These are phyloP conservation scores for Nibea coibor DNA, from an alignment of 2,113 vertebrate species.

Conservation along the genomic window DNA sequence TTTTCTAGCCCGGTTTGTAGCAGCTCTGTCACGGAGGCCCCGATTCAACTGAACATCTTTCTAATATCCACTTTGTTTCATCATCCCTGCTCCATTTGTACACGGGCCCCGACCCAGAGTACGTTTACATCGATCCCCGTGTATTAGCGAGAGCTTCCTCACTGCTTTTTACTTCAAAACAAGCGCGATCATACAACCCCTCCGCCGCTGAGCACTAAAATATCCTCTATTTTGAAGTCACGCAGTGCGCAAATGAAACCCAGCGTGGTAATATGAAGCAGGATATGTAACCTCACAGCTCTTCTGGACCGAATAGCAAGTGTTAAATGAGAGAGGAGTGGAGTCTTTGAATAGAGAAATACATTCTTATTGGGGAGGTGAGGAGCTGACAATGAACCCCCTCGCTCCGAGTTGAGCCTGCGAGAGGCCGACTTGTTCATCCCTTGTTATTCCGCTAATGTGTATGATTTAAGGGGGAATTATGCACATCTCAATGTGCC, in stretches of 20 bases:
- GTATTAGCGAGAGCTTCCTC: neutral
- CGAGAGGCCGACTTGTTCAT: constrained; percentile 81
- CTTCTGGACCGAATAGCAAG: constrained; percentile 63
- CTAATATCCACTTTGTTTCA: constrained; percentile 22
- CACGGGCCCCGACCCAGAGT: constrained; percentile 3
- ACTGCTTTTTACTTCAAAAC: constrained; percentile 26
- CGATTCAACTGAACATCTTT: constrained; percentile 6
- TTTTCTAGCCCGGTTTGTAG: neutral
- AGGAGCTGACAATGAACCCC: constrained; percentile 74
- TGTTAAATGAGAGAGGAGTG: constrained; percentile 72
- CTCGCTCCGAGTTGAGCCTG: constrained; percentile 63
- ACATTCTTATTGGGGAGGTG: constrained; percentile 72
- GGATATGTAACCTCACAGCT: constrained; percentile 72
- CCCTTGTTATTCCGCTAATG: constrained; percentile 85
- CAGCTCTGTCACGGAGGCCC: neutral
- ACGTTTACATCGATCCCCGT: neutral
- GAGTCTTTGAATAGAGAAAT: constrained; percentile 77
- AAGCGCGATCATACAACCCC: constrained; percentile 23
- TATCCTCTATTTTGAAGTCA: constrained; percentile 58
- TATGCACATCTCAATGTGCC: constrained; percentile 86
- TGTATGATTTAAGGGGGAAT: constrained; percentile 86
- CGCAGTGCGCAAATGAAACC: constrained; percentile 58
- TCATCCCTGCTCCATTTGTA: neutral
- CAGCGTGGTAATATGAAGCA: constrained; percentile 54
- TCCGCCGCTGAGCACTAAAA: constrained; percentile 32